Conservation (phyloP, 1,140 invertebrate species). For the Bicyclus anynana region DNA sequence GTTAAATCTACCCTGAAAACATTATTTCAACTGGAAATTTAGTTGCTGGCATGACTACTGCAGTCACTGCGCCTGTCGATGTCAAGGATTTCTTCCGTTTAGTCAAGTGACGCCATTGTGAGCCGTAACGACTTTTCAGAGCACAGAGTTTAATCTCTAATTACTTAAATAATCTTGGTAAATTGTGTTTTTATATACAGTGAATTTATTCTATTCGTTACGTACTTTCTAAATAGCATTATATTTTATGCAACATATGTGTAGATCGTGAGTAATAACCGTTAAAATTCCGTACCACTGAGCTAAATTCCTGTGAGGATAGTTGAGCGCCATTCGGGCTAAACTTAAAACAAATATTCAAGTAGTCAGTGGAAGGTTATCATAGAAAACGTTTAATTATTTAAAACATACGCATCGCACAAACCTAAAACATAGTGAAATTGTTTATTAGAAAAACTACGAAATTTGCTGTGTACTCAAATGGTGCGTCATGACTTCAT, state of each 20-base stretch:
- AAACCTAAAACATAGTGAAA: constrained; percentile 1
- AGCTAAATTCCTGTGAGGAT: constrained; percentile 81
- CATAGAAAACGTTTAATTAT: constrained; percentile 11
- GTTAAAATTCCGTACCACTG: constrained; percentile 75
- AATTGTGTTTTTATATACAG: constrained; percentile 77
- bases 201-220: constrained; percentile 51
- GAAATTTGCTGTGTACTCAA: constrained; percentile 19
- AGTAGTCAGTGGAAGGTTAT: constrained; percentile 41
- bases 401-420: constrained; percentile 1
- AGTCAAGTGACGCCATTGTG: constrained; percentile 86
- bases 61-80: constrained; percentile 55
- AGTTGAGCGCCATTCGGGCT: constrained; percentile 78
- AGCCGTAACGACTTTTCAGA: constrained; percentile 84
- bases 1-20: neutral
- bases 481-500: constrained; percentile 29
- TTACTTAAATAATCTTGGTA: constrained; percentile 81
- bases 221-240: constrained; percentile 36
- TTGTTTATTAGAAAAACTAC: neutral
- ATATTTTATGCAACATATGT: constrained; percentile 64
- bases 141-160: constrained; percentile 80
- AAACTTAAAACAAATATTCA: constrained; percentile 62
- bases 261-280: constrained; percentile 69
- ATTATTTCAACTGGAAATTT: neutral
- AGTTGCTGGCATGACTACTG: constrained; percentile 31
- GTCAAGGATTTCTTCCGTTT: constrained; percentile 66